Conservation (phyloP, 2,113 vertebrate genomes). For the Hystrix cristata region DNA sequence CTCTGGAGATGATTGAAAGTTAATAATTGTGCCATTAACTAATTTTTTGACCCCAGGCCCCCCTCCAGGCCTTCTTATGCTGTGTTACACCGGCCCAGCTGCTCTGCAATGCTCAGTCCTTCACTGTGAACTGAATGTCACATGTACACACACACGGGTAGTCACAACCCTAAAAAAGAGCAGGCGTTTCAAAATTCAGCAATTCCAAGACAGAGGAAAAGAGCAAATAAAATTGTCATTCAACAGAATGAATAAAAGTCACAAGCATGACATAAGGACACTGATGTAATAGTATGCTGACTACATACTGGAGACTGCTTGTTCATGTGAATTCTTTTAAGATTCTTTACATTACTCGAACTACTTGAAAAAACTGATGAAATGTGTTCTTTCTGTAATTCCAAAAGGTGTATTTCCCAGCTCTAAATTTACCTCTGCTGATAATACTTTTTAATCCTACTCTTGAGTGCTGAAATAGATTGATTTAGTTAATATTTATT, state of each 20-base stretch:
- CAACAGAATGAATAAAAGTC: conserved; percentile 32
- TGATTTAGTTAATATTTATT: conserved; percentile 67
- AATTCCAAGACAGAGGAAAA: neutral
- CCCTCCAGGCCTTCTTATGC: neutral
- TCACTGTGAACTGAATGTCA: neutral
- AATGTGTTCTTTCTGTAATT: neutral
- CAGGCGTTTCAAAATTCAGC: neutral
- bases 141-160: neutral
- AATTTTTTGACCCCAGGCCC: neutral
- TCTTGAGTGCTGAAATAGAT: conserved; percentile 66
- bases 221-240: neutral
- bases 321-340: neutral
- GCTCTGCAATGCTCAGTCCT: neutral
- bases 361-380: conserved; percentile 5
- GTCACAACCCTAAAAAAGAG: neutral
- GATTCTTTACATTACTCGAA: conserved; percentile 42
- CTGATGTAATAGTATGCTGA: neutral
- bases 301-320: neutral
- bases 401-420: conserved; percentile 42
- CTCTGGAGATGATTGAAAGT: neutral
- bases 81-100: neutral
- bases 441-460: conserved; percentile 64
- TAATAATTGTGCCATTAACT: neutral
- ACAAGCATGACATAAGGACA: neutral
- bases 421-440: conserved; percentile 53